These are phyloP conservation scores for Paramormyrops kingsleyae DNA, from an alignment of 2,113 vertebrate genomes.

Conservation along the genomic window DNA sequence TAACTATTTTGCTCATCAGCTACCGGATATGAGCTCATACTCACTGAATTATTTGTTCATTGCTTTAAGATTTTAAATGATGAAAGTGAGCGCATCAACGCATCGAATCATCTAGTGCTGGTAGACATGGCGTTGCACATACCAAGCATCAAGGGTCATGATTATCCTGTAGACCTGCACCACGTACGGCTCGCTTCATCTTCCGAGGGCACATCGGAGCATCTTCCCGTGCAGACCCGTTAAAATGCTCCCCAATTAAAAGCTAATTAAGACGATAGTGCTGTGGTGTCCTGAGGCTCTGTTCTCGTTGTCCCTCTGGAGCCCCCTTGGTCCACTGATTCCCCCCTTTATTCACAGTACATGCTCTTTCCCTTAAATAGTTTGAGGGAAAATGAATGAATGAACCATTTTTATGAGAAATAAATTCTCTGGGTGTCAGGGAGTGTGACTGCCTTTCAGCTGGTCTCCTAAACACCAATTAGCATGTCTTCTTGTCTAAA, in stretches of 20 bases:
- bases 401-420: slow-evolving; percentile 43
- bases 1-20: not conserved
- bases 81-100: not conserved
- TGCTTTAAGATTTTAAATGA: not conserved
- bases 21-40: not conserved
- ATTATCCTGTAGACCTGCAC: not conserved
- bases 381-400: slow-evolving; percentile 21
- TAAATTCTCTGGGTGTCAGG: slow-evolving; percentile 33
- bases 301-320: slow-evolving; percentile 27
- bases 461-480: slow-evolving; percentile 50
- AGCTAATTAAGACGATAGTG: slow-evolving; percentile 32
- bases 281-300: slow-evolving; percentile 34
- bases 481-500: slow-evolving; percentile 45
- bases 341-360: slow-evolving; percentile 32
- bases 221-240: slow-evolving; percentile 30
- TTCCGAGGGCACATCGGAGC: no score
- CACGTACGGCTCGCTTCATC: not conserved
- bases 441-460: slow-evolving; percentile 43
- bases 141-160: not conserved
- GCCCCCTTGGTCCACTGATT: no score
- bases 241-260: slow-evolving; percentile 50
- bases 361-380: slow-evolving; percentile 32
- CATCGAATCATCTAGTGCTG: not conserved
- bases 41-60: not conserved
- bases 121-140: not conserved